Conservation (phyloP, 2,888 invertebrate species). For the Caenorhabditis sp. region DNA sequence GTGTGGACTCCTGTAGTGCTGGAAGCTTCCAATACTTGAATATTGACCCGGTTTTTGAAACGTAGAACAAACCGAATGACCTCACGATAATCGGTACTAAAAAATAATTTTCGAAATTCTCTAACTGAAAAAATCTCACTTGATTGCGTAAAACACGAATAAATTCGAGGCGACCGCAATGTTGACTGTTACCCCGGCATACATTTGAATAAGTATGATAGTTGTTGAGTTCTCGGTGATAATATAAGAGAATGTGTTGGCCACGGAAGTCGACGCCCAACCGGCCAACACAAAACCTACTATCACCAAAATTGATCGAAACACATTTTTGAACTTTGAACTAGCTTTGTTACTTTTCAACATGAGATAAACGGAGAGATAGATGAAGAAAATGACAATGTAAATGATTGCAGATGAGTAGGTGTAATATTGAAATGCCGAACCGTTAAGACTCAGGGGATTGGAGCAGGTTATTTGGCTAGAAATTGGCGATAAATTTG, state of each 20-base stretch:
- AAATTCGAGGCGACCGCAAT: constrained; percentile 38
- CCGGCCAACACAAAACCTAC: constrained; percentile 44
- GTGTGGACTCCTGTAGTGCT: neutral
- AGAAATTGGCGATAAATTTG: constrained; percentile 1
- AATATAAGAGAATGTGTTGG: constrained; percentile 32
- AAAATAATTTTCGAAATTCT: neutral
- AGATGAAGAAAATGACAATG: constrained; percentile 27
- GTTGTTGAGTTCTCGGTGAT: constrained; percentile 21
- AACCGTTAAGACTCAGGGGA: constrained; percentile 37
- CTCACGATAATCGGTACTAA: constrained; percentile 32
- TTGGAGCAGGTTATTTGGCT: constrained; percentile 40
- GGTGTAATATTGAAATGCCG: constrained; percentile 37
- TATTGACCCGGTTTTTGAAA: constrained; percentile 15
- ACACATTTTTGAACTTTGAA: constrained; percentile 40
- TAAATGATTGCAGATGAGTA: constrained; percentile 38
- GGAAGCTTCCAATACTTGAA: constrained; percentile 6
- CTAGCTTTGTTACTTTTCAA: constrained; percentile 38
- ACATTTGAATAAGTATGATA: constrained; percentile 39
- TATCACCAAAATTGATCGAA: constrained; percentile 40
- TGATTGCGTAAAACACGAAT: constrained; percentile 45
- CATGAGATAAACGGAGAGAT: constrained; percentile 27
- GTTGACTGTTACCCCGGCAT: constrained; percentile 48
- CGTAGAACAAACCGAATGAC: constrained; percentile 27
- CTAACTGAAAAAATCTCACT: constrained; percentile 15
- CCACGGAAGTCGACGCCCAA: constrained; percentile 37